Evolutionary conservation across 2,797 vertebrate species (phyloP), one percentile per base, ranked within the genome.

Genomic region (Cyprinodon diabolis): DNA sequence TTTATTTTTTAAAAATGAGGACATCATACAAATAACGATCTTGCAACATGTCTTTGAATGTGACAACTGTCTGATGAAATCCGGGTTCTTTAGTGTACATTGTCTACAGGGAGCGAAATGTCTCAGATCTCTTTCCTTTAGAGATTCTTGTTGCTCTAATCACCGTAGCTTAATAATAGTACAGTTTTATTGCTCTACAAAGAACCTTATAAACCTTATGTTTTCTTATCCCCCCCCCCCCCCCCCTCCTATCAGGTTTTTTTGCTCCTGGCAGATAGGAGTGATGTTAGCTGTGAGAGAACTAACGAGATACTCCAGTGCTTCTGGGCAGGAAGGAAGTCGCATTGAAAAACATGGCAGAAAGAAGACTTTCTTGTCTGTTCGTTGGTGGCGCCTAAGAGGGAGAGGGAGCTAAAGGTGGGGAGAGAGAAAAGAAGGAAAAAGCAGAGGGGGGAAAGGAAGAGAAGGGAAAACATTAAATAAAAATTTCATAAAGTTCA

Each of bases 401-500:
- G 66, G 69, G 76, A 68, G 70, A 62, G 82, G 86, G 82, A 85
- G 79, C 11, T 49, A 78, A 86, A 94, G 91, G 89, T 89, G 90
- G 92, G 90, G 90, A 90, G 88, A 90, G 81, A 85, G 79, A 91
- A 89, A 85, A 90, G 90, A 87, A 93, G 92, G 90, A 91, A 84
- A 90, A 85, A 82, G 66, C 74, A 8, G 62, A 85, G 70, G 86
- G 84, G 69, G 85, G 91, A 86, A 84, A 83, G 87, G 89, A 89
- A 89, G 88, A 89, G 83, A 92, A 91, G 89, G 91, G 93, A 95
- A 95, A 91, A 93, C 86, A 94, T 79, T 90, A 89, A 94, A 96
- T 95, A 93, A 94, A 95, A 95, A 92, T 95, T 95, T 95, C 90
- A 95, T 95, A 94, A 95, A 94, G 94, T 95, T 95, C 82, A 90